Evolutionary conservation across 2,888 invertebrate species (phyloP).

Genomic region (Notocelia uddmanniana): DNA sequence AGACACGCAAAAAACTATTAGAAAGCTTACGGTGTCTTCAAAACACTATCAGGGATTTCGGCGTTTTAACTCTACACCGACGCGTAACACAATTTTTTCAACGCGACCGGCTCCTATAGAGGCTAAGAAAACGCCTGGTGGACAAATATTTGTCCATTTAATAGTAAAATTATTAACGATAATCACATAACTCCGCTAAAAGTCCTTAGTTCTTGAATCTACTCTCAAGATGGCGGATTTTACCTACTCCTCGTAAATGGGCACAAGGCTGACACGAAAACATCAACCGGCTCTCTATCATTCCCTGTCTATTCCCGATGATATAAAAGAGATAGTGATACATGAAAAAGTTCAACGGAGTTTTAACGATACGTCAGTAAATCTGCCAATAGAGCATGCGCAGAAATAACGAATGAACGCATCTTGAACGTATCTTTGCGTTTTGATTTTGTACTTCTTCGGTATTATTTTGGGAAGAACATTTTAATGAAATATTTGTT

Average conservation of each 20-base stretch:
- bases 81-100: constrained; percentile 65
- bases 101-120: constrained; percentile 63
- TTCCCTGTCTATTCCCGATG: constrained; percentile 75
- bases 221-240: constrained; percentile 88
- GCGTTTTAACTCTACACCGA: constrained; percentile 71
- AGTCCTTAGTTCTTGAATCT: constrained; percentile 87
- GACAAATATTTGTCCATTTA: constrained; percentile 75
- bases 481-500: not conserved
- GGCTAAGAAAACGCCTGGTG: constrained; percentile 63
- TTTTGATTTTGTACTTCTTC: constrained; percentile 50
- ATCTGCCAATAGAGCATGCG: constrained; percentile 80
- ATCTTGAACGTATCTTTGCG: constrained; percentile 69
- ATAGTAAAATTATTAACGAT: constrained; percentile 79
- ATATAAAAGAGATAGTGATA: constrained; percentile 75
- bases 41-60: constrained; percentile 83
- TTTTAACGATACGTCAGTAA: constrained; percentile 67
- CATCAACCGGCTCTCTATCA: constrained; percentile 83
- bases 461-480: not conserved
- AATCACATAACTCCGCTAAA: constrained; percentile 80
- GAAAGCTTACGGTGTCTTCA: constrained; percentile 85
- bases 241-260: constrained; percentile 85
- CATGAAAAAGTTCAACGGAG: constrained; percentile 73
- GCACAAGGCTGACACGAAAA: constrained; percentile 87
- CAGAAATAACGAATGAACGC: constrained; percentile 62
- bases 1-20: constrained; percentile 85